Evolutionary conservation across 2,888 invertebrate species (phyloP).

Genomic region (Gonocerus acuteangulatus): DNA sequence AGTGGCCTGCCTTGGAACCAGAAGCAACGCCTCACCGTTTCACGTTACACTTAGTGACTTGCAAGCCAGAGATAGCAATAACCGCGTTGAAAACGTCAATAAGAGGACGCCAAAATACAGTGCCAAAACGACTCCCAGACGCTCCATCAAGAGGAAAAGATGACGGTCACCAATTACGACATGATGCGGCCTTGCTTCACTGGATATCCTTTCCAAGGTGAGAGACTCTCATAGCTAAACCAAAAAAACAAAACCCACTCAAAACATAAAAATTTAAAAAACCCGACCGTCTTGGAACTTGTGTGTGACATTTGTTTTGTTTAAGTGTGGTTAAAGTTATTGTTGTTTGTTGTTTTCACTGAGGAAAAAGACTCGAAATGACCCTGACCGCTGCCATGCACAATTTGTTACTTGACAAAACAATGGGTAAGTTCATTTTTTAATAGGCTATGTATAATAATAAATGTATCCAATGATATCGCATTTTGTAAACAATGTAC

Average conservation of each 20-base stretch:
- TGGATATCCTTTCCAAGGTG: slow-evolving; percentile 47
- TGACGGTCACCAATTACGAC: slow-evolving; percentile 44
- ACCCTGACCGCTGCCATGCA: slow-evolving; percentile 35
- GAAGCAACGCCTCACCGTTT: not conserved
- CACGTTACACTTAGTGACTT: not conserved
- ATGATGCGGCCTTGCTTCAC: slow-evolving; percentile 46
- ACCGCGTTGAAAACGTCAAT: too few species aligned
- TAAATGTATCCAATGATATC: not conserved
- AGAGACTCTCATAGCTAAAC: slow-evolving; percentile 27
- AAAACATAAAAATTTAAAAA: not conserved
- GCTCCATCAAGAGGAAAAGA: slow-evolving; percentile 38
- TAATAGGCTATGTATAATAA: not conserved
- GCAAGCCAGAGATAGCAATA: too few species aligned
- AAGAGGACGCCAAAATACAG: not conserved
- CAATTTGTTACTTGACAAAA: slow-evolving; percentile 36
- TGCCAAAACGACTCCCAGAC: not conserved
- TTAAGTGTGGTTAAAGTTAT: slow-evolving; percentile 14
- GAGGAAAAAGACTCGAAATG: slow-evolving; percentile 29
- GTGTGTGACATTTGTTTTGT: slow-evolving; percentile 17
- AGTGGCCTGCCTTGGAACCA: not conserved
- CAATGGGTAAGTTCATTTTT: slow-evolving; percentile 33
- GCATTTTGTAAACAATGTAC: not conserved
- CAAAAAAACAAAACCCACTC: not conserved
- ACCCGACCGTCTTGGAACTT: slow-evolving; percentile 1
- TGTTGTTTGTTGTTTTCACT: slow-evolving; percentile 25